phyloP scores from a whole-genome alignment of 2,888 invertebrate species.

The Eucera pruinosa region DNA sequence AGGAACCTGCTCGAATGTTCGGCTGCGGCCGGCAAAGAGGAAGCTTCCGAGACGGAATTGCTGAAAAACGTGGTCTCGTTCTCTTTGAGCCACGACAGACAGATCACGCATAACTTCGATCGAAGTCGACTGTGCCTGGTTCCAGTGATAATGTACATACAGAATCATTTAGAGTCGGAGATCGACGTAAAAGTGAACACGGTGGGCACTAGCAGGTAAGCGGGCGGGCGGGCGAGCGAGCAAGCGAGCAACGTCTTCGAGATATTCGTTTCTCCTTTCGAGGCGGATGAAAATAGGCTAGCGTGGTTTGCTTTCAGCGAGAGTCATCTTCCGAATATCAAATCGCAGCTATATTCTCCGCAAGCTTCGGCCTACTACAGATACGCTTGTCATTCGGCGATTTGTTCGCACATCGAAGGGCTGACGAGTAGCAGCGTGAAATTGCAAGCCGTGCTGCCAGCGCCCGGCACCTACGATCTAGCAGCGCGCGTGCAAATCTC shows the following conservation, averaged over 20 bases:
- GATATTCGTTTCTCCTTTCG: too few species aligned
- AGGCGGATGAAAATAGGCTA: too few species aligned
- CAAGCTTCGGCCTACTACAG: slow-evolving; percentile 83
- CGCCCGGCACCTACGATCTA: slow-evolving; percentile 89
- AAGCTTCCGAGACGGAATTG: slow-evolving; percentile 72
- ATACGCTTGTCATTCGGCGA: slow-evolving; percentile 84
- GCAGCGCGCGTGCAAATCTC: slow-evolving; percentile 87
- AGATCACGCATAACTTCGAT: slow-evolving; percentile 88
- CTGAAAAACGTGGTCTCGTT: slow-evolving; percentile 77
- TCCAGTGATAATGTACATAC: slow-evolving; percentile 88
- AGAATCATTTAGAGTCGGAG: slow-evolving; percentile 87
- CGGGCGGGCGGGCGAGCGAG: too few species aligned
- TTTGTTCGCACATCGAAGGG: slow-evolving; percentile 84
- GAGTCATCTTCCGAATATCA: slow-evolving; percentile 80
- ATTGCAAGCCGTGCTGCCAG: slow-evolving; percentile 87
- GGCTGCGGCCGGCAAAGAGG: slow-evolving; percentile 62
- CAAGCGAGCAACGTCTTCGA: too few species aligned
- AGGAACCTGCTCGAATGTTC: slow-evolving; percentile 81
- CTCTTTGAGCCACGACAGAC: slow-evolving; percentile 73
- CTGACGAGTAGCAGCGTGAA: slow-evolving; percentile 86
- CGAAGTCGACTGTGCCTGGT: slow-evolving; percentile 87
- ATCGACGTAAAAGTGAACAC: slow-evolving; percentile 88
- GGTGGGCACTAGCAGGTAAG: slow-evolving; percentile 86
- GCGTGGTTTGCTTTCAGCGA: slow-evolving; percentile 77
- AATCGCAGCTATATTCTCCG: slow-evolving; percentile 82